Base-by-base conservation (phyloP, 1,140 invertebrate genomes). In the Aphelenchoides fujianensis region DNA sequence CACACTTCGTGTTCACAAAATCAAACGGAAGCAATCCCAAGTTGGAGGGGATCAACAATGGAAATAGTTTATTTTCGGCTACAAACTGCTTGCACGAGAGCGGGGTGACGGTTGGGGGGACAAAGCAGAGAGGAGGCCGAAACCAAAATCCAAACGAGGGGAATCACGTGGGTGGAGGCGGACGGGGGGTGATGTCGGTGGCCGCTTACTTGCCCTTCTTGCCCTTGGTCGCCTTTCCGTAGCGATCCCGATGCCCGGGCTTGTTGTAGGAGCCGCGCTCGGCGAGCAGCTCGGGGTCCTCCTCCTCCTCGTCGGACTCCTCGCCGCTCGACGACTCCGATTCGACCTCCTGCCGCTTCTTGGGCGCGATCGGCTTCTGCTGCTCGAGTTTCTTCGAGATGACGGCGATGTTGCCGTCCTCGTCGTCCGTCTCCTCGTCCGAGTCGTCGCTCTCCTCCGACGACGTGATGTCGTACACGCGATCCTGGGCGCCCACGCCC, bases 401-500 rank as follows among this genome's bases (percentile, higher is more conserved):
- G 19, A 63, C 30, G 12, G 36, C 64, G 12, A 57, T 30, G 23
- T 63, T 64, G n/a, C 55, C 70, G 3, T 79, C 77, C 0, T 77
- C 71, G n/a, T 37, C 55, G 30, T 76, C 77, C 19, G 74, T 73
- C 28, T 79, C 77, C 0, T 81, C 77, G 12, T 63, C 68, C 3
- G 52, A 55, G 34, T 63, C 71, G 9, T 52, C 36, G 19, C 53
- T 57, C 16, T 36, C 34, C 1, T 73, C 68, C 5, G 54, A 53
- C 9, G 55, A 71, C 0, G 23, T 36, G 1, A 69, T 34, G 35
- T 75, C 36, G 61, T 62, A 30, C 37, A 55, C 16, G 31, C 54
- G 35, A 30, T 66, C 63, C 31, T 66, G 63, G 12, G 34, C 63
- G 12, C 16, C 9, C 37, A 66, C 66, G 35, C 63, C 32, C 32